Evolutionary conservation across 2,888 invertebrate species (phyloP).

Genomic region (Copidosoma aretas): DNA sequence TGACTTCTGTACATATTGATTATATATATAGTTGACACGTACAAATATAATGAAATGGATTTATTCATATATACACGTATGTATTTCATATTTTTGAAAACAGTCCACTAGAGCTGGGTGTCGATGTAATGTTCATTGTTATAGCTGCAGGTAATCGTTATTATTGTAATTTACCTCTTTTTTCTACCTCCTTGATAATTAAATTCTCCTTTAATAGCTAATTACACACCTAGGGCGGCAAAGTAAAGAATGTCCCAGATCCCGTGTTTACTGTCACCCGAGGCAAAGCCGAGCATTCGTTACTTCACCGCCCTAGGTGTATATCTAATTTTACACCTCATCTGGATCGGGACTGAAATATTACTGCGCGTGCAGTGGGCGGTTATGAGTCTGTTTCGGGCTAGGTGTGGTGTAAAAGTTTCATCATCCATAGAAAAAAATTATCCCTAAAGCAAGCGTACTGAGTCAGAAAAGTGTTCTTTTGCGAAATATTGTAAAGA

Average conservation of each 20-base stretch:
- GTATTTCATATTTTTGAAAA: slow-evolving; percentile 37
- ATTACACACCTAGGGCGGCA: too few relatives aligned
- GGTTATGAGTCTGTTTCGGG: too few relatives aligned
- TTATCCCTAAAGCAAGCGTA: not conserved
- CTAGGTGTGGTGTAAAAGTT: too few relatives aligned
- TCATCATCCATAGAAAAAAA: not conserved
- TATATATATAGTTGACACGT: slow-evolving; percentile 32
- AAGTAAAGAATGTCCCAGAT: too few relatives aligned
- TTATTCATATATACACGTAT: slow-evolving; percentile 21
- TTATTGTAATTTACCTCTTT: slow-evolving; percentile 6
- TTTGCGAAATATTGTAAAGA: too few relatives aligned
- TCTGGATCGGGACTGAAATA: too few relatives aligned
- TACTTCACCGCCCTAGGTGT: too few relatives aligned
- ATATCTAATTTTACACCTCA: too few relatives aligned
- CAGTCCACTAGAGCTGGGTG: slow-evolving; percentile 20
- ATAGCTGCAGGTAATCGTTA: slow-evolving; percentile 31
- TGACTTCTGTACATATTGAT: slow-evolving; percentile 33
- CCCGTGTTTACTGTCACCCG: too few relatives aligned
- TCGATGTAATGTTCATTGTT: slow-evolving; percentile 35
- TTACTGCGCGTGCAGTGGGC: too few relatives aligned
- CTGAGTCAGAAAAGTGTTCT: too few relatives aligned
- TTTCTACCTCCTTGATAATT: not conserved
- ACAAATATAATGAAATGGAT: slow-evolving; percentile 7
- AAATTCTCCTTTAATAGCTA: not conserved
- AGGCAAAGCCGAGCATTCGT: too few relatives aligned